These are phyloP conservation scores for Motacilla tschutschensis DNA, from an alignment of 2,113 vertebrate species.

Conservation along the genomic window DNA sequence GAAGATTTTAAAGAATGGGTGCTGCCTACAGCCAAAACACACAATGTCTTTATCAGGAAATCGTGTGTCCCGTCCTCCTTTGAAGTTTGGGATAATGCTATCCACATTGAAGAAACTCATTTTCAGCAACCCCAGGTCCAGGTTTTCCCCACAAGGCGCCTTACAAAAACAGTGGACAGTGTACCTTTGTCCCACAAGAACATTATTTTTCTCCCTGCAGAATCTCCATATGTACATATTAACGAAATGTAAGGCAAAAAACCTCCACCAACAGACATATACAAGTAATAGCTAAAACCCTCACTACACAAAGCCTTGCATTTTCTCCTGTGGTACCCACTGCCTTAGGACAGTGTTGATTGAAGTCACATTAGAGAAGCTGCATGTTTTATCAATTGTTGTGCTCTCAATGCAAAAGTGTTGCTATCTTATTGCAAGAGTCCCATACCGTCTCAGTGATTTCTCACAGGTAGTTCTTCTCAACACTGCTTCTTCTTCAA, in stretches of 20 bases:
- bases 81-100: background rate
- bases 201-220: background rate
- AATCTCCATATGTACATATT: background rate
- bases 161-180: background rate
- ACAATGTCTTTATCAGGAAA: background rate
- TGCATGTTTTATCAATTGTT: background rate
- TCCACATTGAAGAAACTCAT: background rate
- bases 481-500: too few relatives aligned
- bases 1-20: background rate
- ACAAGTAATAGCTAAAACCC: background rate
- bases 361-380: background rate
- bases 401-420: too few relatives aligned
- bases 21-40: background rate
- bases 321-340: background rate
- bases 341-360: background rate
- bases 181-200: background rate
- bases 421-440: too few relatives aligned
- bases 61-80: background rate
- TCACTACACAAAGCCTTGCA: fast-evolving
- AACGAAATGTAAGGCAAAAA: background rate
- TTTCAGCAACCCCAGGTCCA: background rate
- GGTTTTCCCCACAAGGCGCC: background rate
- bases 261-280: too few relatives aligned
- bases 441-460: too few relatives aligned
- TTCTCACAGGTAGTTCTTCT: too few relatives aligned